Percentiles rank a stretch among this genome's conserved stretches.
Conservation (phyloP, 2,888 invertebrate genomes). For the Tipula helvola region DNA sequence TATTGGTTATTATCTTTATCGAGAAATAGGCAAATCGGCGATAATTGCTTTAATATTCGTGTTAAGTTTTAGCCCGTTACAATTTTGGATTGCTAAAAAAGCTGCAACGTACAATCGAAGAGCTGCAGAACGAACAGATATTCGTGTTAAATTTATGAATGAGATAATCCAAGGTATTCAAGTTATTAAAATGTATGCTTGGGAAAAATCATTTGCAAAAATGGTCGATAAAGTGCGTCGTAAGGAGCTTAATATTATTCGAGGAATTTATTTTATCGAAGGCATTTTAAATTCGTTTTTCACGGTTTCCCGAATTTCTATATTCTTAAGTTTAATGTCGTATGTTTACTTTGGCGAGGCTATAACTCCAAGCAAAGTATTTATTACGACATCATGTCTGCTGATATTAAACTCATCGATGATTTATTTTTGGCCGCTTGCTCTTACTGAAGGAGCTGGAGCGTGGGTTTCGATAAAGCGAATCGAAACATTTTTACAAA, state of each 20-base stretch:
- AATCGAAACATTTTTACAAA: slow-evolving; percentile 40
- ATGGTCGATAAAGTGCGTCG: slow-evolving; percentile 61
- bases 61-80: slow-evolving; percentile 59
- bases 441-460: slow-evolving; percentile 53
- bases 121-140: slow-evolving; percentile 62
- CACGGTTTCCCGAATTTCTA: slow-evolving; percentile 65
- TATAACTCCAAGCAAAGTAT: slow-evolving; percentile 62
- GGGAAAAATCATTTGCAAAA: slow-evolving; percentile 67
- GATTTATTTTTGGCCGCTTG: slow-evolving; percentile 65
- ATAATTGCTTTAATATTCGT: slow-evolving; percentile 57
- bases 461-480: slow-evolving; percentile 51
- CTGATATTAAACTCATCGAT: slow-evolving; percentile 65
- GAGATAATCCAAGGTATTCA: slow-evolving; percentile 75
- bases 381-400: slow-evolving; percentile 68
- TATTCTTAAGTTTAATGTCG: slow-evolving; percentile 60
- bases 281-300: slow-evolving; percentile 58
- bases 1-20: slow-evolving; percentile 41
- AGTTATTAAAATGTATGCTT: slow-evolving; percentile 82
- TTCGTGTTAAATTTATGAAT: slow-evolving; percentile 77
- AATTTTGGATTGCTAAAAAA: slow-evolving; percentile 58
- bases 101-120: slow-evolving; percentile 50
- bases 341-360: slow-evolving; percentile 50
- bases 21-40: slow-evolving; percentile 50
- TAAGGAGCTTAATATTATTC: slow-evolving; percentile 55
- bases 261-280: slow-evolving; percentile 51